Conservation (phyloP, 2,888 invertebrate genomes). For the Ditula angustiorana region DNA sequence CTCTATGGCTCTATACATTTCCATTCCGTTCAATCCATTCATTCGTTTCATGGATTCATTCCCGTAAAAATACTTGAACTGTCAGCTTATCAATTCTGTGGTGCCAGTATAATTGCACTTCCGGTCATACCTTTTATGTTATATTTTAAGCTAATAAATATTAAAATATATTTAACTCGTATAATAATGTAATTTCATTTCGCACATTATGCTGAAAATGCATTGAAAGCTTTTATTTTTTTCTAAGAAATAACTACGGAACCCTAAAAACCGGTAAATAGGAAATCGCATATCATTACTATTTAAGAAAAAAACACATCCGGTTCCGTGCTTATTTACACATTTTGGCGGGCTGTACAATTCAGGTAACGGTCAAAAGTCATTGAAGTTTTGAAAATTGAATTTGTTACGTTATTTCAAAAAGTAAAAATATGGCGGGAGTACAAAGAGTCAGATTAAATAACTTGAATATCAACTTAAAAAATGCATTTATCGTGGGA, state of each 20-base stretch:
- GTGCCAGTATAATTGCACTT: background rate
- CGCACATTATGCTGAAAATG: no score
- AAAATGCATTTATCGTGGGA: slow-evolving; percentile 80
- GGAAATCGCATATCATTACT: background rate
- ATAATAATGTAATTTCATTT: no score
- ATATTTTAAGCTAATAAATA: no score
- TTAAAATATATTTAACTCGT: no score
- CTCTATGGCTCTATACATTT: background rate
- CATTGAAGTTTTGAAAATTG: background rate
- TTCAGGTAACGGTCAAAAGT: background rate
- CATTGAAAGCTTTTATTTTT: no score
- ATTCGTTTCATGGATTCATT: background rate
- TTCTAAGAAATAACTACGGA: no score
- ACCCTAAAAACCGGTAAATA: slow-evolving; percentile 5
- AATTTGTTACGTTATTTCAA: background rate
- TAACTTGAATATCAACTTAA: slow-evolving; percentile 73
- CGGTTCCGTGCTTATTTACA: background rate
- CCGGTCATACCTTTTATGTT: background rate
- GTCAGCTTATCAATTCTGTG: no score
- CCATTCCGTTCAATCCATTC: background rate
- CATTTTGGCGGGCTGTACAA: background rate
- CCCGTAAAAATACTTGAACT: background rate
- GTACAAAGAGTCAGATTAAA: slow-evolving; percentile 72
- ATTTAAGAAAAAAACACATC: background rate
- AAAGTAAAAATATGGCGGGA: slow-evolving; percentile 69